Evolutionary conservation across 1,140 invertebrate species (phyloP), one percentile per base, ranked within the genome.

Genomic region (Diorhabda elongata): DNA sequence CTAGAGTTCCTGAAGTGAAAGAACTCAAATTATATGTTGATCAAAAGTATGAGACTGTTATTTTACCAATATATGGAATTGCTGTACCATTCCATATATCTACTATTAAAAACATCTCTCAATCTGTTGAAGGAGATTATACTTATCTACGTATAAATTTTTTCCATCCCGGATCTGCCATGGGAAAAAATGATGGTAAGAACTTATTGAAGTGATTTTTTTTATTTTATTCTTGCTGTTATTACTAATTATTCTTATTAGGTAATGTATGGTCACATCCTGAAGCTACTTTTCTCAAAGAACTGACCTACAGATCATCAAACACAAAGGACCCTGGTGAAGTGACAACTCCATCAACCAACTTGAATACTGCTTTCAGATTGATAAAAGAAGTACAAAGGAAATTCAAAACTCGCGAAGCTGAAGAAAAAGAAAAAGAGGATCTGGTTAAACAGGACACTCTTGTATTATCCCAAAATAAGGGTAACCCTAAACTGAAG

Each of bases 321-420:
- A 99, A 99, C 82, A 92, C 92, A 11, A 99, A 99, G 84, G 97
- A 98, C 81, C 97, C 96, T 7, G 98, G 98, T 63, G 97, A 99
- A 84, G 87, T 98, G 61, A 92, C 92, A 4, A 92, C 97, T 0
- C 95, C 98, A 0, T 98, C 97, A 0, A 90, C 93, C 2, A 99
- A 99, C 82, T 84, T 99, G 5, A 98, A 96, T 78, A 98, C 95
- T 44, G 96, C 96, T 2, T 98, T 98, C 81, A 87, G 97, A 67
- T 84, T 99, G 5, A 99, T 99, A 76, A 99, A 99, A 83, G 98
- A 99, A 85, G 96, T 99, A 44, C 98, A 99, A 82, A 98, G 99
- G 81, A 97, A 96, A 79, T 99, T 96, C 79, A 98, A 98, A 84
- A 98, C 96, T 0, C 85, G 97, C 68, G 98, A 99, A 83, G 96